Base-by-base conservation (phyloP, 2,113 vertebrate species). In the Lasiurus borealis region DNA sequence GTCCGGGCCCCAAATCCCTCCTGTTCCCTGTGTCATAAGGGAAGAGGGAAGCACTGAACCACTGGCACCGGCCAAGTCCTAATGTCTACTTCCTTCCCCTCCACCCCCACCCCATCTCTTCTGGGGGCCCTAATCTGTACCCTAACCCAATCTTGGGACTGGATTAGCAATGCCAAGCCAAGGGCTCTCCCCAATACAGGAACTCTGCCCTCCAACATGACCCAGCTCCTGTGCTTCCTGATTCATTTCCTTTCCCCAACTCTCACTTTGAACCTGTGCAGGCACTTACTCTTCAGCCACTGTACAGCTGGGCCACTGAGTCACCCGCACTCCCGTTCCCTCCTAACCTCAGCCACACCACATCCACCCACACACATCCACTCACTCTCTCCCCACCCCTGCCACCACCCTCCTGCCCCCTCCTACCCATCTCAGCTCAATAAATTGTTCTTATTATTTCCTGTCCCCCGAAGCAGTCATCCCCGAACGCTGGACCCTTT, bases 281-380 rank as follows among this genome's bases (percentile, higher is more conserved):
- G 44, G 69, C 83, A 31, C 40, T 68, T 15, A 76, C 19, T 7
- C 12, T 40, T 57, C 89, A 73, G 76, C 59, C 9, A 21, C 69
- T 23, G 0, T 1, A 29, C 50, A 82, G 36, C 80, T 8, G 54
- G 73, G 9, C 27, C 86, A 12, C 88, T 81, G 85, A 88, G 87
- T 87, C 96, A 95, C 91, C 85, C 46, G 36, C 89, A 82, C 59
- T 90, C 91, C 93, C 23, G 62, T 40, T 36, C 89, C 76, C 86
- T 93, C 73, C 44, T 68, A 50, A 78, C 27, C 88, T 92, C 46
- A 5, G 46, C 73, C 36, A 48, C 23, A 10, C 31, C 21, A 44
- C 40, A 34, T 5, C 36, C 54, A 54, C 57, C 44, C n/a, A 13
- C 6, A 27, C 15, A 9, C 44, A 27, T 15, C 48, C 66, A 21